Percentiles rank a stretch among this genome's conserved stretches.
phyloP scores from a whole-genome alignment of 1,140 invertebrate genomes.

The Thaumetopoea pityocampa region DNA sequence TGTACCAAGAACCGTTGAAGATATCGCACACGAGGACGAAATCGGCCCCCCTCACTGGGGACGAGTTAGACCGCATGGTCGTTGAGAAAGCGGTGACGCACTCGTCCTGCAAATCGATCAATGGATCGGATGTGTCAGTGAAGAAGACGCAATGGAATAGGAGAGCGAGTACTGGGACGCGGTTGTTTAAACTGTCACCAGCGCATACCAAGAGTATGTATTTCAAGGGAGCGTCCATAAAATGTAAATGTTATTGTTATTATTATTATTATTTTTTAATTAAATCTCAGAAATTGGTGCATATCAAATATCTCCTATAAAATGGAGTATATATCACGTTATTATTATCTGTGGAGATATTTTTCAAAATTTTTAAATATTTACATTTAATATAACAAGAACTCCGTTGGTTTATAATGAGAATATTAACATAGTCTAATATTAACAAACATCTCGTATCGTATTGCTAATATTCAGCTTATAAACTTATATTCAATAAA shows the following conservation, averaged over 20 bases:
- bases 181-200: constrained; percentile 54
- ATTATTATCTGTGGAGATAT: too few species aligned
- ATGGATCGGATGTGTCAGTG: constrained; percentile 35
- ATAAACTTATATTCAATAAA: too few species aligned
- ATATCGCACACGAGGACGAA: constrained; percentile 79
- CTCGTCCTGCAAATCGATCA: constrained; percentile 51
- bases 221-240: constrained; percentile 18
- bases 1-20: constrained; percentile 47
- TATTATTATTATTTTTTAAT: neutral
- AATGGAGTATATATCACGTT: too few species aligned
- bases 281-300: too few species aligned
- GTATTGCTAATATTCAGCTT: too few species aligned
- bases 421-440: too few species aligned
- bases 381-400: too few species aligned
- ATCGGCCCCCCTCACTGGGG: constrained; percentile 79
- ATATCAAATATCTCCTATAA: too few species aligned
- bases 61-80: constrained; percentile 77
- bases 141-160: constrained; percentile 50
- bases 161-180: constrained; percentile 48
- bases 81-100: constrained; percentile 62
- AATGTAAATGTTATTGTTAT: neutral
- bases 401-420: too few species aligned
- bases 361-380: too few species aligned
- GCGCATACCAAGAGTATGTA: constrained; percentile 67
- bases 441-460: too few species aligned